A percentile compares a stretch with the other conserved stretches of the same genome.
Evolutionary conservation across 2,888 invertebrate genomes (phyloP).

Genomic region (Tenthredo scrophulariae): DNA sequence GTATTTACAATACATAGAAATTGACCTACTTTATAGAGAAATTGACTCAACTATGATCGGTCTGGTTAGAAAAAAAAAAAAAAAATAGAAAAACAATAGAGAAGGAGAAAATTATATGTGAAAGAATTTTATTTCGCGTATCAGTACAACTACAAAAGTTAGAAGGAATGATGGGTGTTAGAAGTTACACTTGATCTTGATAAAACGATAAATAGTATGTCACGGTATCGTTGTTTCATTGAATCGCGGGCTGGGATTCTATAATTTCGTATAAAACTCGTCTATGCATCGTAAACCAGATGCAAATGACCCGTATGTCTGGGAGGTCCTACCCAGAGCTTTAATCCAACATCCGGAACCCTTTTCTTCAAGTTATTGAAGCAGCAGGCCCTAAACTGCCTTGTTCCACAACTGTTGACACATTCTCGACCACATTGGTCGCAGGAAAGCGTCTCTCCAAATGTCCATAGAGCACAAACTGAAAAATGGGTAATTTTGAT

Average conservation of each 20-base stretch:
- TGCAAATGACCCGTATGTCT: conserved; percentile 60
- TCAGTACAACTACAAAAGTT: neutral
- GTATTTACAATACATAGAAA: neutral
- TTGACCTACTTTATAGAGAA: neutral
- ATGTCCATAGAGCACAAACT: conserved; percentile 69
- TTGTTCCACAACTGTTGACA: conserved; percentile 84
- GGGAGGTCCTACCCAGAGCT: conserved; percentile 63
- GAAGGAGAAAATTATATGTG: neutral
- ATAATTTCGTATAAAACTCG: neutral
- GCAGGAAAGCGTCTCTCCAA: conserved; percentile 82
- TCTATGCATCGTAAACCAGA: conserved; percentile 64
- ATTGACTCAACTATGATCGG: neutral
- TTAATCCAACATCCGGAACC: conserved; percentile 63
- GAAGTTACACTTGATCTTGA: neutral
- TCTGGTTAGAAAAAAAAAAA: neutral
- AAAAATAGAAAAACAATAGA: neutral
- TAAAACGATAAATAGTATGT: conserved; percentile 19
- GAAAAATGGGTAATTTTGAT: neutral
- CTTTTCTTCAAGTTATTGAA: conserved; percentile 86
- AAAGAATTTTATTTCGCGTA: neutral
- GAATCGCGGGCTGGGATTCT: conserved; percentile 18
- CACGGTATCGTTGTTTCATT: conserved; percentile 16
- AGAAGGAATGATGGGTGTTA: neutral
- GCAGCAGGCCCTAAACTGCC: conserved; percentile 86
- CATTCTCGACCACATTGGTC: conserved; percentile 86